Conservation (phyloP, 2,888 invertebrate species). For the Ophion ventricosus region DNA sequence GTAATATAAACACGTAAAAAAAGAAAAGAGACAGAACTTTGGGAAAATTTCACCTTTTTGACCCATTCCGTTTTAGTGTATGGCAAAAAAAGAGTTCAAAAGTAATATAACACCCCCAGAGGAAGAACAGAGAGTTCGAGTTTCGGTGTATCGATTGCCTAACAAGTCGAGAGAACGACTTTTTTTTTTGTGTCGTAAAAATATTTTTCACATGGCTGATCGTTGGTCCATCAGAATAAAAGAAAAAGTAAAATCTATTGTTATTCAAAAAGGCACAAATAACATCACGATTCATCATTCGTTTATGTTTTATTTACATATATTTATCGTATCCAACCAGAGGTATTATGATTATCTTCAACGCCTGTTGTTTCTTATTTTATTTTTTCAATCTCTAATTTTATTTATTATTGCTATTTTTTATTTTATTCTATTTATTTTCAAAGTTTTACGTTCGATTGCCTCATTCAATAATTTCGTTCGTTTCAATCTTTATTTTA, state of each 20-base stretch:
- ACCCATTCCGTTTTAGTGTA: not conserved
- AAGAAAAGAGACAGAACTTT: not conserved
- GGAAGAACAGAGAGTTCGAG: constrained; percentile 55
- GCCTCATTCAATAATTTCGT: constrained; percentile 70
- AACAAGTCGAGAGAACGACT: constrained; percentile 61
- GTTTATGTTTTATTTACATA: constrained; percentile 45
- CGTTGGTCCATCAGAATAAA: constrained; percentile 11
- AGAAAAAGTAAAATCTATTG: constrained; percentile 15
- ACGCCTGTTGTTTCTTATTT: constrained; percentile 49
- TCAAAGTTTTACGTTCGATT: constrained; percentile 64
- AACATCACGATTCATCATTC: constrained; percentile 62
- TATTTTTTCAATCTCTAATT: constrained; percentile 37
- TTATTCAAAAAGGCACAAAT: constrained; percentile 48
- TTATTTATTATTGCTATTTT: constrained; percentile 31
- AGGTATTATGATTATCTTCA: constrained; percentile 65
- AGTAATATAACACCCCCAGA: constrained; percentile 9
- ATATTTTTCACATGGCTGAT: constrained; percentile 30
- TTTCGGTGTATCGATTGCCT: constrained; percentile 56
- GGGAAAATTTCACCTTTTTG: not conserved
- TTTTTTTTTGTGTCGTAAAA: constrained; percentile 50
- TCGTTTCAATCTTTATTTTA: constrained; percentile 67
- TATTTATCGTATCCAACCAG: constrained; percentile 63
- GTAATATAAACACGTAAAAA: not conserved
- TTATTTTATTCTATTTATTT: constrained; percentile 45
- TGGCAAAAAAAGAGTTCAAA: not conserved